A percentile compares a stretch with the other conserved stretches of the same genome.
phyloP scores from a whole-genome alignment of 2,888 invertebrate genomes.

The Allacma fusca region DNA sequence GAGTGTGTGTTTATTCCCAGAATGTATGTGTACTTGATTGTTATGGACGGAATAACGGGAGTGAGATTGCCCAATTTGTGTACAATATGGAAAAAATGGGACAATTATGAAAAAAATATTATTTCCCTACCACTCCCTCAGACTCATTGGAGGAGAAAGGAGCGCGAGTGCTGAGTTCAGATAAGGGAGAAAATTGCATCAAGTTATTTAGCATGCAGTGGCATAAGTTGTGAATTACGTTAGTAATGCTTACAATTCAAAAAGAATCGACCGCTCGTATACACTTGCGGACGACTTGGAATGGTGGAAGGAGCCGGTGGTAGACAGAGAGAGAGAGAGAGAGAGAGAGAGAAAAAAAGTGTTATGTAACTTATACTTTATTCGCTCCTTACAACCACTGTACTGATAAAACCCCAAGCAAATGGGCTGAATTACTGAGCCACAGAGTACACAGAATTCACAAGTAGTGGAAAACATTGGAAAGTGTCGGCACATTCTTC shows the following conservation, averaged over 20 bases:
- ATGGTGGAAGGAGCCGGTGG: neutral
- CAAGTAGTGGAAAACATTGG: slow-evolving; percentile 4
- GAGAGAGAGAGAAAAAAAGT: neutral
- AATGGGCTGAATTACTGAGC: slow-evolving; percentile 12
- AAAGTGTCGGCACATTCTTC: slow-evolving; percentile 22
- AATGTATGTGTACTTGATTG: no score
- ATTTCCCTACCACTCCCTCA: no score
- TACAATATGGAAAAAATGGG: no score
- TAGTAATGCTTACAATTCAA: slow-evolving; percentile 19
- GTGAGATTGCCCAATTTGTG: no score
- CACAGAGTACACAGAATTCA: neutral
- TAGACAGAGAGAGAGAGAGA: neutral
- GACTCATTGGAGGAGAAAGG: neutral
- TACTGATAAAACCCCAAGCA: neutral
- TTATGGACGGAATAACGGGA: no score
- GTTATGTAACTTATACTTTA: slow-evolving; percentile 1
- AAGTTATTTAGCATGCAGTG: slow-evolving; percentile 14
- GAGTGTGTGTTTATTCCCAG: no score
- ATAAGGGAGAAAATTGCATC: slow-evolving; percentile 9
- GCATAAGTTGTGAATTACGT: slow-evolving; percentile 7
- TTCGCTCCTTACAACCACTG: neutral
- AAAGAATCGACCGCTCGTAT: neutral
- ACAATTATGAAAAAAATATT: no score
- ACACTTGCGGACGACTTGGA: no score
- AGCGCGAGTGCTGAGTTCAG: slow-evolving; percentile 11